A percentile compares a stretch with the other conserved stretches of the same genome.
These are phyloP conservation scores for Gopherus evgoodei DNA, from an alignment of 2,113 vertebrate genomes.

Conservation along the genomic window DNA sequence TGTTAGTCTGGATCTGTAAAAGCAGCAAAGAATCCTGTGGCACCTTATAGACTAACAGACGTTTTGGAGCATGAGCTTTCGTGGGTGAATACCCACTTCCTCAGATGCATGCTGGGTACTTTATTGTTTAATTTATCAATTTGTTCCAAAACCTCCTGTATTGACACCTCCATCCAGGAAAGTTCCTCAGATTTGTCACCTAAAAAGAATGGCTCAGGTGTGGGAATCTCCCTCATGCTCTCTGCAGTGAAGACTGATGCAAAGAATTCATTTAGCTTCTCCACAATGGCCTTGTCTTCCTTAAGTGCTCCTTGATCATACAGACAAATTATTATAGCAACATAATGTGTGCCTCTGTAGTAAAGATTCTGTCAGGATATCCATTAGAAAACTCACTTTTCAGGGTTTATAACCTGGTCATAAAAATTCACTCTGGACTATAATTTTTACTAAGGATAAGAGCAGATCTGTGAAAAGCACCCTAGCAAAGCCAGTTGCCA, in stretches of 20 bases:
- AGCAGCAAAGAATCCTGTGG: no score
- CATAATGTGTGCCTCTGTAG: constrained; percentile 11
- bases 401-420: constrained; percentile 4
- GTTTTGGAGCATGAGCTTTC: no score
- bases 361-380: not conserved
- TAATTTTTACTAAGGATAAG: not conserved
- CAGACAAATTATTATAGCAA: not conserved
- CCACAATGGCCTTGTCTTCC: not conserved
- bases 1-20: no score
- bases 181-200: not conserved
- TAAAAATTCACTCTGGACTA: not conserved
- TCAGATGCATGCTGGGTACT: no score
- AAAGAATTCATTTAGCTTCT: not conserved
- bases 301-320: not conserved
- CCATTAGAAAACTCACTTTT: not conserved
- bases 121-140: not conserved
- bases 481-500: not conserved
- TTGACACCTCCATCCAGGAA: not conserved
- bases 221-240: not conserved
- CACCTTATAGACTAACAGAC: no score
- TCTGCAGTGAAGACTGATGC: not conserved
- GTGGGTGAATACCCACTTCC: no score
- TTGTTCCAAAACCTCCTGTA: not conserved
- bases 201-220: not conserved
- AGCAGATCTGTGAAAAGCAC: not conserved